Percentiles rank a stretch among this genome's conserved stretches.
Conservation (phyloP, 2,888 invertebrate genomes). For the Pachymerium ferrugineum region DNA sequence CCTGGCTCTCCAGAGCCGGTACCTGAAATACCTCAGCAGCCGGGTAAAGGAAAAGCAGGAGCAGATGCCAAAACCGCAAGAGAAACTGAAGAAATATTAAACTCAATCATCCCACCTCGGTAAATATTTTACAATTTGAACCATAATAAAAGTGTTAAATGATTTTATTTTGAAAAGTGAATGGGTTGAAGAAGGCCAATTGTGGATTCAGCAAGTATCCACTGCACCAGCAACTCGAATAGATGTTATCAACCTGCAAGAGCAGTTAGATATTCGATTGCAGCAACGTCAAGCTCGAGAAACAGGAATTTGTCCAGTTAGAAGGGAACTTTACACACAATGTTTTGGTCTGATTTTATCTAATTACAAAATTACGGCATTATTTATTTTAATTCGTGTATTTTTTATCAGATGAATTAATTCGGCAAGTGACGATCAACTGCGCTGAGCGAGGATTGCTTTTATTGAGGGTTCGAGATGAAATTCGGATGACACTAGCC, state of each 20-base stretch:
- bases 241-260: conserved; percentile 93
- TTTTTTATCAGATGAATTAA: conserved; percentile 64
- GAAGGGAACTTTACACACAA: conserved; percentile 89
- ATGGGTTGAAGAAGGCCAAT: conserved; percentile 89
- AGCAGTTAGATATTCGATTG: conserved; percentile 83
- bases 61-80: conserved; percentile 46
- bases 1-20: neutral
- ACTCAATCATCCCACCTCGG: conserved; percentile 82
- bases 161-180: conserved; percentile 53
- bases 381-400: conserved; percentile 40
- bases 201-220: conserved; percentile 88
- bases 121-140: neutral
- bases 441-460: conserved; percentile 94
- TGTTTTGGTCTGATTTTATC: conserved; percentile 66
- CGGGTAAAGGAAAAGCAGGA: conserved; percentile 16
- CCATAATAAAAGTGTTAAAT: neutral
- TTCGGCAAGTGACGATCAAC: conserved; percentile 89
- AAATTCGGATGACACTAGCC: conserved; percentile 92
- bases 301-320: conserved; percentile 91
- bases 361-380: too few relatives aligned
- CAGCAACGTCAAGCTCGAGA: conserved; percentile 90
- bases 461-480: conserved; percentile 84
- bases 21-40: neutral
- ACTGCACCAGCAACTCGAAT: conserved; percentile 92
- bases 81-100: conserved; percentile 87